phyloP scores from a whole-genome alignment of 2,797 vertebrate genomes.

The Parauchenoglanis punctatus region DNA sequence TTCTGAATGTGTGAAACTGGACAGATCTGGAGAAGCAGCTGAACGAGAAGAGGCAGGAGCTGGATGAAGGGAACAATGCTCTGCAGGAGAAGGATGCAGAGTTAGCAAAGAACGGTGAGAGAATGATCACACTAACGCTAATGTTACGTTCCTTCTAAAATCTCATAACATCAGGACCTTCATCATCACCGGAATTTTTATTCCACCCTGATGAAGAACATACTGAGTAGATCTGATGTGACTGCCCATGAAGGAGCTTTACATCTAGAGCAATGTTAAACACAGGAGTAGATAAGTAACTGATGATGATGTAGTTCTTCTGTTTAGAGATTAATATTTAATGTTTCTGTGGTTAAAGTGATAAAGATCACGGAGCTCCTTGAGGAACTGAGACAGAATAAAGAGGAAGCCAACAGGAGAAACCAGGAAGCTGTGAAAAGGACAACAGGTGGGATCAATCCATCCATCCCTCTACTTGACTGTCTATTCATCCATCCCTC shows the following conservation, averaged over 20 bases:
- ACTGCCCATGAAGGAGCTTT: background rate
- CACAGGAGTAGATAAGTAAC: background rate
- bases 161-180: background rate
- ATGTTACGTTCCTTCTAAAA: background rate
- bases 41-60: background rate
- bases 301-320: background rate
- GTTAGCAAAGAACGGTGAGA: background rate
- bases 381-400: background rate
- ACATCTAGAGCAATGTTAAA: background rate
- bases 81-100: background rate
- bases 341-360: slow-evolving; percentile 10
- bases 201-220: background rate
- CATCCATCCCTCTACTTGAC: background rate
- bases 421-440: background rate
- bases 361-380: background rate
- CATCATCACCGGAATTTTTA: background rate
- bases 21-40: slow-evolving; percentile 16
- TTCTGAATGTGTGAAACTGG: background rate
- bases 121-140: background rate
- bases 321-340: background rate
- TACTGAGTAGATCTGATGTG: background rate
- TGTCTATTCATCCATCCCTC: background rate
- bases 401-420: background rate
- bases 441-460: background rate
- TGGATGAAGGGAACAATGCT: background rate